Evolutionary conservation across 2,888 invertebrate species (phyloP).

Genomic region (Deroplatys truncata): DNA sequence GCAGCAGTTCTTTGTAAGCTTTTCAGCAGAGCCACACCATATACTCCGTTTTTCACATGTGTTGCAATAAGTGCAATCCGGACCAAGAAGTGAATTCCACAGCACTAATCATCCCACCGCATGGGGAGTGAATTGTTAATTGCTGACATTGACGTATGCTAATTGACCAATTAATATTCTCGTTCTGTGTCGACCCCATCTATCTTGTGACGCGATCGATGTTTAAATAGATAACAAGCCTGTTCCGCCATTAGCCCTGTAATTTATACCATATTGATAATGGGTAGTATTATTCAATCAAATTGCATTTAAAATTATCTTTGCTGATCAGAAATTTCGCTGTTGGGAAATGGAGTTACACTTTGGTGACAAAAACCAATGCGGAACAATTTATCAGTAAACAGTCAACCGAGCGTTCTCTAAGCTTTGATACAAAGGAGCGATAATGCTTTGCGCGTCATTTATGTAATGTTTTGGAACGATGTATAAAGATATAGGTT

Average conservation of each 20-base stretch:
- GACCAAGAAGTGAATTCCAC: background rate
- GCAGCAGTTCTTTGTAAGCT: background rate
- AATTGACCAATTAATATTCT: conserved; percentile 6
- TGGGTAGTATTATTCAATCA: conserved; percentile 7
- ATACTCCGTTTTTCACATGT: background rate
- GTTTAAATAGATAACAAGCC: background rate
- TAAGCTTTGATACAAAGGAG: background rate
- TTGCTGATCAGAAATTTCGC: background rate
- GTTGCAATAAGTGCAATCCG: background rate
- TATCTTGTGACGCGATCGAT: background rate
- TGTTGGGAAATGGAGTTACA: background rate
- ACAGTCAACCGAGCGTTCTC: background rate
- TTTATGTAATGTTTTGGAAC: background rate
- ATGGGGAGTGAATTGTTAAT: background rate
- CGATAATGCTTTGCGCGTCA: background rate
- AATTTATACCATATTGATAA: background rate
- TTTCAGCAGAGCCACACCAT: background rate
- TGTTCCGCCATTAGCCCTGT: background rate
- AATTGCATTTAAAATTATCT: conserved; percentile 7
- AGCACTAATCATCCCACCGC: background rate
- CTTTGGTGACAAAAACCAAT: background rate
- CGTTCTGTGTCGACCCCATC: background rate
- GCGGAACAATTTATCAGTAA: background rate
- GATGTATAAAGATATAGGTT: background rate
- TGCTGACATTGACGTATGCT: background rate